These are phyloP conservation scores for Bufo gargarizans DNA, from an alignment of 2,113 vertebrate species.

Conservation along the genomic window DNA sequence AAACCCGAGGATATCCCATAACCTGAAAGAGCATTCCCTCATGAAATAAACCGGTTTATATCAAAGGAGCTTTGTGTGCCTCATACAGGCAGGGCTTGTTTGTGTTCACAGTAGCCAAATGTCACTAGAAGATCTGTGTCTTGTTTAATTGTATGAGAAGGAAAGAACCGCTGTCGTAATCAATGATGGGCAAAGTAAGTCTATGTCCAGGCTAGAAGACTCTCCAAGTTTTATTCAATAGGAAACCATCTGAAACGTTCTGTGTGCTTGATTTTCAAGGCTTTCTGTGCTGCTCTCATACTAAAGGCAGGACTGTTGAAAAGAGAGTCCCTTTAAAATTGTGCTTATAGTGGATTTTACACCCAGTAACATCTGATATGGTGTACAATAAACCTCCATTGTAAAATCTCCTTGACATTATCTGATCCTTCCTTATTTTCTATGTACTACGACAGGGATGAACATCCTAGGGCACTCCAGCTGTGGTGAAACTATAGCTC, in stretches of 20 bases:
- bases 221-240: conserved; percentile 2
- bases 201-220: not conserved
- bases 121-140: not conserved
- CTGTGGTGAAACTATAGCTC: too few relatives aligned
- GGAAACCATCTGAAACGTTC: not conserved
- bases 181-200: not conserved
- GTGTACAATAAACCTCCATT: too few relatives aligned
- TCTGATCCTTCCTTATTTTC: too few relatives aligned
- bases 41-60: conserved; percentile 19
- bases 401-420: too few relatives aligned
- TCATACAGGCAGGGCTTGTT: conserved; percentile 35
- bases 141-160: conserved; percentile 21
- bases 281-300: not conserved
- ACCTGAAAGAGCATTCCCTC: conserved; percentile 18
- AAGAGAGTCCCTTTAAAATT: not conserved
- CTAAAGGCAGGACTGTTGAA: not conserved
- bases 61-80: conserved; percentile 43
- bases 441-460: too few relatives aligned
- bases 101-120: not conserved
- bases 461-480: too few relatives aligned
- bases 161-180: not conserved
- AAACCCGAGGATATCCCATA: conserved; percentile 26
- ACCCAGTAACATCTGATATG: not conserved
- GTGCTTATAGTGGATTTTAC: not conserved
- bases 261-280: not conserved